Base-by-base conservation (phyloP, 2,113 vertebrate species). In the Lichenostomus cassidix region DNA sequence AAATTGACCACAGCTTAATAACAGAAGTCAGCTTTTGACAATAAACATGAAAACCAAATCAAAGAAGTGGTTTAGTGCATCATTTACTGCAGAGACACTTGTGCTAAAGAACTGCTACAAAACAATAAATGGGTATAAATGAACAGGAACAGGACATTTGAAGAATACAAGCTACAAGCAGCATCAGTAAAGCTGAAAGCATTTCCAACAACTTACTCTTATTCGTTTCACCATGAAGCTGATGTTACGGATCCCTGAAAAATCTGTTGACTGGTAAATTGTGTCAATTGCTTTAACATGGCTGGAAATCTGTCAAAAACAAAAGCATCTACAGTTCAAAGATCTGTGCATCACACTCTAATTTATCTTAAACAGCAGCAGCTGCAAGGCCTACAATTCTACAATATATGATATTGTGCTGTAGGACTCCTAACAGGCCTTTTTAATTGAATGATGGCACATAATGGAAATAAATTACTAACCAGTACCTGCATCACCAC, bases 221-320 rank as follows among this genome's bases (percentile, higher is more conserved):
- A 99, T 99, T 93, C 99, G 98, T 98, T 99, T 99, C 95, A 99
- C 99, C 99, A 99, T 99, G 97, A 99, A 99, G 97, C 98, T 98
- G 98, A 99, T 99, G 96, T 99, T 99, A 88, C 99, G 98, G 83
- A 99, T 99, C 80, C 99, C 99, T 67, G 98, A 97, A 97, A 99
- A 99, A 97, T 99, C 99, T 55, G 99, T 99, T 88, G 96, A 98
- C 97, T 99, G 98, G 97, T 99, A 99, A 97, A 99, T 99, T 52
- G 99, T 98, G 97, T 99, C 98, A 77, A 99, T 99, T 0, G 99
- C 99, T 97, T 99, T 99, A 28, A 99, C 99, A 3, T 99, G 99
- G 96, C 99, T 99, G 96, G 99, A 99, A 94, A 99, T 99, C 99
- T 99, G 97, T 85, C 8, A 83, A 83, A 92, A 93, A 53, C 8